Evolutionary conservation across 2,797 vertebrate species (phyloP), one percentile per base, ranked within the genome.

Genomic region (Trichosurus vulpecula): DNA sequence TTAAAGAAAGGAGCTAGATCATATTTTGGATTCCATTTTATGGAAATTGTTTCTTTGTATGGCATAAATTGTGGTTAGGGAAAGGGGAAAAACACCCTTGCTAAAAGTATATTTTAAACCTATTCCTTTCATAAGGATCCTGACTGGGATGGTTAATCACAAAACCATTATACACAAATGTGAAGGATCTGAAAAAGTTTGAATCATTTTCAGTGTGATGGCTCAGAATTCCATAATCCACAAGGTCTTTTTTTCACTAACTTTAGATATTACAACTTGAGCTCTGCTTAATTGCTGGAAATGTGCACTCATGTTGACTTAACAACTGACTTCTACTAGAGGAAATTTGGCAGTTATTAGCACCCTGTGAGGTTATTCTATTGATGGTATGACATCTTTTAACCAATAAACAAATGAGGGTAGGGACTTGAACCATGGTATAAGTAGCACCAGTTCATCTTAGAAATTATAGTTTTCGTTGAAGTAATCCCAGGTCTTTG

Each of bases 261-360:
- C 97, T 96, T 97, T 96, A 90, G 55, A 89, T 52, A 55, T 94
- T 96, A 93, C 96, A 96, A 96, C 93, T 94, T 91, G 47, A 94
- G 54, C 81, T 95, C 52, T 25, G 90, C 52, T 56, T 30, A 35
- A 90, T 61, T 87, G 55, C 57, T 61, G 66, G 94, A 96, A 94
- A 95, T 92, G 94, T 94, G n/a, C 53, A 74, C 47, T 47, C 89
- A n/a, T 2, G 25, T 14, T 93, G 41, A 94, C 94, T 93, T 95
- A 0, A 13, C 54, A 66, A 16, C 53, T 52, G 6, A 27, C 29
- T 66, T 35, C 51, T 53, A 41, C 91, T 95, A 41, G 13, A 81
- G 54, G 54, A 93, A 57, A 29, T 52, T 56, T 51, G 57, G 92
- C 93, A 25, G 10, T 47, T 81, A 22, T 81, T 47, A 81, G n/a